Evolutionary conservation across 2,113 vertebrate genomes (phyloP).

Genomic region (Scytalopus superciliaris): DNA sequence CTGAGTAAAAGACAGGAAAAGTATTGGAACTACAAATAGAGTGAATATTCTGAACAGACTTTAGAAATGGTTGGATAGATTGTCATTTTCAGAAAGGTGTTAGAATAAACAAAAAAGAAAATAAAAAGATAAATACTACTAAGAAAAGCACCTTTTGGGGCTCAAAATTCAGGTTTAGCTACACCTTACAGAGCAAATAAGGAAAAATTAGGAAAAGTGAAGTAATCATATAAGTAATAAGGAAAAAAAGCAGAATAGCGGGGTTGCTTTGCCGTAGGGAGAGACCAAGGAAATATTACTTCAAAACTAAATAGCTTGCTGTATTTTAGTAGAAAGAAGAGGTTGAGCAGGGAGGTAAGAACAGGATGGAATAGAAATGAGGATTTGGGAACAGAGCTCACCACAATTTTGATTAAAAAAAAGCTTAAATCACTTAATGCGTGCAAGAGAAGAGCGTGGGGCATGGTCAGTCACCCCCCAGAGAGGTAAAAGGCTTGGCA

Average conservation of each 20-base stretch:
- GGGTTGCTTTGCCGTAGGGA: background rate
- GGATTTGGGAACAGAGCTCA: background rate
- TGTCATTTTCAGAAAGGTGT: background rate
- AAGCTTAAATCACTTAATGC: background rate
- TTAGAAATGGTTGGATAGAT: background rate
- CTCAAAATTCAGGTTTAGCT: background rate
- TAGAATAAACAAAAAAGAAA: background rate
- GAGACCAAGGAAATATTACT: background rate
- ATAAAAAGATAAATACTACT: background rate
- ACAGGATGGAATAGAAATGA: background rate
- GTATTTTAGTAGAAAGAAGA: background rate
- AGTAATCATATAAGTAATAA: background rate
- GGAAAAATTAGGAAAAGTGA: background rate
- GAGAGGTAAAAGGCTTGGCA: background rate
- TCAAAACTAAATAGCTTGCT: background rate
- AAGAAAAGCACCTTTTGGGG: background rate
- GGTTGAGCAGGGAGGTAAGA: background rate
- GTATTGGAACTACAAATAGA: background rate
- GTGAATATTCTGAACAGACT: background rate
- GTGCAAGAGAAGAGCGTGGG: rapidly evolving
- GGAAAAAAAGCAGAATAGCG: background rate
- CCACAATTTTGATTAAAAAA: background rate
- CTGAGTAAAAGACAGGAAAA: background rate
- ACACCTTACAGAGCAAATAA: background rate
- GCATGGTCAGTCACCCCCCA: rapidly evolving